Base-by-base conservation (phyloP, 1,140 invertebrate genomes). In the Procambarus clarkii region DNA sequence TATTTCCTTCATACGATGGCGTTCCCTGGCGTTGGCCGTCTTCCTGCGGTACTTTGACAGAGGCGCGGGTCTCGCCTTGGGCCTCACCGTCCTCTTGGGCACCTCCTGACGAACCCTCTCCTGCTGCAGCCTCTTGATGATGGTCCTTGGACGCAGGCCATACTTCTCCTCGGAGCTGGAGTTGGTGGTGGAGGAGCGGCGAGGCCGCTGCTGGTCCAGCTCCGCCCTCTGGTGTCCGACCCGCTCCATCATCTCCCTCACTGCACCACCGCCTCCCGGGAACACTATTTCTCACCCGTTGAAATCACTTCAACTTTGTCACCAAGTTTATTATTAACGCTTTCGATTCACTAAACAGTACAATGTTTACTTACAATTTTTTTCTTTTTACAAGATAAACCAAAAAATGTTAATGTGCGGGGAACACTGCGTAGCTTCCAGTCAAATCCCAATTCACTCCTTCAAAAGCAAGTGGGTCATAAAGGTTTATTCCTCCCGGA, bases 11-110 rank as follows among this genome's bases (percentile, higher is more conserved):
- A 98, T 98, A 60, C 98, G 95, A 82, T 96, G 96, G 44, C 98
- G 94, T 94, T 98, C 98, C 7, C 97, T 94, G 0, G 97, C 97
- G 95, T 98, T 98, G 0, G 98, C 98, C 1, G 97, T 98, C 95
- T 97, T 97, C 92, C 98, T 95, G 24, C 97, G 95, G 94, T 98
- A 98, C 94, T 98, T 98, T 5, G 81, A 88, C 34, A 92, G 79
- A 21, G 91, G 91, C 46, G 91, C 34, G 44, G 91, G 79, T 48
- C 81, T 54, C 8, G 91, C 45, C 79, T 92, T 92, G 18, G 85
- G 48, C 46, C 54, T 80, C 48, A 18, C 78, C 5, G 79, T 3
- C 44, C 46, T 74, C n/a, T 48, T 18, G 69, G 45, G 69, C 11
- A 50, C 46, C 13, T 92, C 80, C n/a, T 83, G 80, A 34, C 71